These are phyloP conservation scores for Penaeus vannamei DNA, from an alignment of 1,140 invertebrate genomes.

Conservation along the genomic window DNA sequence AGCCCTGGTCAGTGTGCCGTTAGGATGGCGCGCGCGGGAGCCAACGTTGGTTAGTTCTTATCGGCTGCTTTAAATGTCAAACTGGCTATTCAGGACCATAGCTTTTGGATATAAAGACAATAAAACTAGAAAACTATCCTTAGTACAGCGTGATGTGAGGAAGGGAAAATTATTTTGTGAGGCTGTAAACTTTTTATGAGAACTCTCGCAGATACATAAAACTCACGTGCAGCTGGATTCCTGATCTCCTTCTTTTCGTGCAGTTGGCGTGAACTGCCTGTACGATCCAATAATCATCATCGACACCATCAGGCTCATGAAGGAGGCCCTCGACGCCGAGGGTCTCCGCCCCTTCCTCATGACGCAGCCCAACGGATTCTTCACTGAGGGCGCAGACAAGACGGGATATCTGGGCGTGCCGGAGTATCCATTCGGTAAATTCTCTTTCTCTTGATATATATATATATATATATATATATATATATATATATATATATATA, in stretches of 20 bases:
- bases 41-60: constrained; percentile 67
- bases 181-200: no score
- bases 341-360: constrained; percentile 71
- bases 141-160: no score
- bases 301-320: constrained; percentile 69
- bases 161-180: no score
- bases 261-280: constrained; percentile 71
- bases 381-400: constrained; percentile 70
- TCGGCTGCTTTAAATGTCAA: no score
- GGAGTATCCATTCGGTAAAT: constrained; percentile 72
- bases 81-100: background rate
- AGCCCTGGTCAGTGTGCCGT: constrained; percentile 71
- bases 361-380: constrained; percentile 71
- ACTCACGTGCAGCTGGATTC: no score
- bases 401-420: constrained; percentile 72
- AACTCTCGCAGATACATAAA: no score
- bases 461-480: background rate
- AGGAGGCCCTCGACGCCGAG: constrained; percentile 69
- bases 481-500: no score
- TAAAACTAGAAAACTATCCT: no score
- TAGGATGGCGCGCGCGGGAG: constrained; percentile 71
- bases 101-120: no score
- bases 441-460: constrained; percentile 12
- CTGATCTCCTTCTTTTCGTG: background rate
- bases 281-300: constrained; percentile 70